A percentile compares a stretch with the other conserved stretches of the same genome.
Conservation (phyloP, 2,113 vertebrate species). For the Andinoacara biseriatus region DNA sequence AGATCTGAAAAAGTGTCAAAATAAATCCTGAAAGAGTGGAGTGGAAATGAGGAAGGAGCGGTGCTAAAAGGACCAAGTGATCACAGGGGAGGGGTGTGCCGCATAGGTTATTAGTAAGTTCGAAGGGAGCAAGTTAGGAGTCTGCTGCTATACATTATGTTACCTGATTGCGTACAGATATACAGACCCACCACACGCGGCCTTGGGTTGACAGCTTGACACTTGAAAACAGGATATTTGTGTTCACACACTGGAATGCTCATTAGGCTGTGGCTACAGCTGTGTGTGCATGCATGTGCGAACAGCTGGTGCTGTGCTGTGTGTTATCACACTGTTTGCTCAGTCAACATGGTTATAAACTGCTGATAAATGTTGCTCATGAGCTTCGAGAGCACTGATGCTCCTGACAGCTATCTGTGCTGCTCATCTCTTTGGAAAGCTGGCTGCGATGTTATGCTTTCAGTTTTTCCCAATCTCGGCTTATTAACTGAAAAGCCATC, state of each 20-base stretch:
- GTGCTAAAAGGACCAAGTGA: background rate
- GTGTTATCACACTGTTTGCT: constrained; percentile 61
- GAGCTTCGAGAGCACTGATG: background rate
- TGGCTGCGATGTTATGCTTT: background rate
- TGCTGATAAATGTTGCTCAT: constrained; percentile 31
- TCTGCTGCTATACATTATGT: background rate
- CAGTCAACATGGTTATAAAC: constrained; percentile 52
- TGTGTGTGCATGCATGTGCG: constrained; percentile 15
- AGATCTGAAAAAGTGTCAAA: background rate
- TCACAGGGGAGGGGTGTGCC: background rate
- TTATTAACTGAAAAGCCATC: background rate
- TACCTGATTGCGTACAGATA: background rate
- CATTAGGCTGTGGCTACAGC: constrained; percentile 63
- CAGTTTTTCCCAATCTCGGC: background rate
- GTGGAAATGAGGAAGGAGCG: background rate
- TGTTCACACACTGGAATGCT: constrained; percentile 63
- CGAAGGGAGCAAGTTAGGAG: background rate
- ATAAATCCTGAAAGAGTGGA: background rate
- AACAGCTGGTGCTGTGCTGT: constrained; percentile 31
- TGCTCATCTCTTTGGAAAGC: background rate
- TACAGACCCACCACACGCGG: background rate
- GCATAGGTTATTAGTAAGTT: background rate
- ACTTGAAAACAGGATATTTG: constrained; percentile 61
- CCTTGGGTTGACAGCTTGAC: constrained; percentile 30
- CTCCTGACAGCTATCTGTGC: background rate